Conservation (phyloP, 2,888 invertebrate genomes). For the Caenorhabditis wallacei region DNA sequence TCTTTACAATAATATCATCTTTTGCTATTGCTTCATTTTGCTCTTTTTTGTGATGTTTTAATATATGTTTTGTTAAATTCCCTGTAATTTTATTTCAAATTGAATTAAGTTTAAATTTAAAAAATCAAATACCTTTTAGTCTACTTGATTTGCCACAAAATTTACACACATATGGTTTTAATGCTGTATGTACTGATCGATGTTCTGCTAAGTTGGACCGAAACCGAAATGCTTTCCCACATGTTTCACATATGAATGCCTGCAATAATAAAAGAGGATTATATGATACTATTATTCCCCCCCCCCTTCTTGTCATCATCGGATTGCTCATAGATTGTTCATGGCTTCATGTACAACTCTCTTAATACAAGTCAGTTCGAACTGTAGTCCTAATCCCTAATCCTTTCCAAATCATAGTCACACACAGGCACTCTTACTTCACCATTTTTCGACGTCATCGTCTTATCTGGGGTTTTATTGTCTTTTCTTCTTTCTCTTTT, state of each 20-base stretch:
- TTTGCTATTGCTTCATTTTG: constrained; percentile 82
- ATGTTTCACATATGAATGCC: constrained; percentile 83
- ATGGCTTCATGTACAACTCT: not conserved
- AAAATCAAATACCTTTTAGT: constrained; percentile 80
- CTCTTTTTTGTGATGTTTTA: constrained; percentile 83
- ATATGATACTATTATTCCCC: constrained; percentile 5
- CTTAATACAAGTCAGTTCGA: constrained; percentile 20
- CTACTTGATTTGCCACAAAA: constrained; percentile 83
- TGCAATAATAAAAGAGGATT: constrained; percentile 63
- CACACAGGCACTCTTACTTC: constrained; percentile 32
- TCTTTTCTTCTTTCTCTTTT: not conserved
- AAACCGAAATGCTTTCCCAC: constrained; percentile 83
- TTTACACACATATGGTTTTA: constrained; percentile 83
- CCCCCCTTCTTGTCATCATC: too few relatives aligned
- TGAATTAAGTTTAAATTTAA: not conserved
- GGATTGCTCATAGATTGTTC: constrained; percentile 32
- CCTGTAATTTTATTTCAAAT: constrained; percentile 68
- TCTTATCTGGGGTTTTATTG: constrained; percentile 36
- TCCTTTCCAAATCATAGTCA: constrained; percentile 36
- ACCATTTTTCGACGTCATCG: constrained; percentile 30
- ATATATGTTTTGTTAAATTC: constrained; percentile 83
- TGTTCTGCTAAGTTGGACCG: constrained; percentile 83
- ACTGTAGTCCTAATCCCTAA: constrained; percentile 63
- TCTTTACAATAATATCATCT: constrained; percentile 83
- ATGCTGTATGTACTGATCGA: constrained; percentile 83